Evolutionary conservation across 1,140 invertebrate genomes (phyloP).

Genomic region (Varroa destructor): DNA sequence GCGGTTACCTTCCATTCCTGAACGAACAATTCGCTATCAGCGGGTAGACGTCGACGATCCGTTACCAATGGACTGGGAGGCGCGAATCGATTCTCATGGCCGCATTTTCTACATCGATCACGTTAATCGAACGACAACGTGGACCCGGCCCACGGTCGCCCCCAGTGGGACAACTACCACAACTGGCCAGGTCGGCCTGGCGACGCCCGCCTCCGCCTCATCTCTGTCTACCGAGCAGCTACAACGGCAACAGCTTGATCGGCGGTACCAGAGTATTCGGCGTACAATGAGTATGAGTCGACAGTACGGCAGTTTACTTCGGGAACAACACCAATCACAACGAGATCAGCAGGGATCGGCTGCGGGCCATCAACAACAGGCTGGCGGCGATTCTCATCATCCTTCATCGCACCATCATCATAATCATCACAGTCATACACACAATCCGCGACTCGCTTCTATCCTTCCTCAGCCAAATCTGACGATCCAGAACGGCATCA

Average conservation of each 20-base stretch:
- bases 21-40: slow-evolving; percentile 49
- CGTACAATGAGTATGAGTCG: slow-evolving; percentile 59
- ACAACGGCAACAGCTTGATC: slow-evolving; percentile 61
- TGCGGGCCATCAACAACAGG: slow-evolving; percentile 32
- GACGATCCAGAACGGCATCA: slow-evolving; percentile 23
- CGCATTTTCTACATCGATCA: slow-evolving; percentile 86
- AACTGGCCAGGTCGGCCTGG: neutral
- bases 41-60: slow-evolving; percentile 56
- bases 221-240: slow-evolving; percentile 49
- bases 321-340: neutral
- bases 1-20: slow-evolving; percentile 65
- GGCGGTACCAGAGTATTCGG: slow-evolving; percentile 69
- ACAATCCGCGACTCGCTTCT: neutral
- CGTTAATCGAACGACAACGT: slow-evolving; percentile 75
- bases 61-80: slow-evolving; percentile 72
- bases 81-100: slow-evolving; percentile 77
- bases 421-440: slow-evolving; percentile 17
- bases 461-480: slow-evolving; percentile 26
- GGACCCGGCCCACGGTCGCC: slow-evolving; percentile 58
- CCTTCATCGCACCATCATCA: slow-evolving; percentile 18
- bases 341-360: neutral
- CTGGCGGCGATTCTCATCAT: slow-evolving; percentile 5
- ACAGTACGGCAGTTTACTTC: slow-evolving; percentile 31
- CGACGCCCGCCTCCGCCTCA: slow-evolving; percentile 24
- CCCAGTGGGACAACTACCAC: neutral